Evolutionary conservation across 2,797 vertebrate genomes (phyloP).

Genomic region (Emydoidea blandingii): DNA sequence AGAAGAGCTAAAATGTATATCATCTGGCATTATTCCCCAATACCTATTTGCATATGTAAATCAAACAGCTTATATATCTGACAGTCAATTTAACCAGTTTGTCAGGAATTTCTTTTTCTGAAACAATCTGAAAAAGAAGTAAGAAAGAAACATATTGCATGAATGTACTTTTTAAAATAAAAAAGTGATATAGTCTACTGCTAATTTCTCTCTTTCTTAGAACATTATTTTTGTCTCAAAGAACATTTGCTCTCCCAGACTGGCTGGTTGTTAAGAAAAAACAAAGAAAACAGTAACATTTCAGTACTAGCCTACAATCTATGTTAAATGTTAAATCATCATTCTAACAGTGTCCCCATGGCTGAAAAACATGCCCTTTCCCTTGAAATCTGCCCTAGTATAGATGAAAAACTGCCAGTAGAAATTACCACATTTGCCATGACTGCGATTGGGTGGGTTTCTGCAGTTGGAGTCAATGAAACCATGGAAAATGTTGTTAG

Average conservation of each 20-base stretch:
- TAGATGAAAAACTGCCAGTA: slow-evolving; percentile 57
- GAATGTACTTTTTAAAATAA: slow-evolving; percentile 48
- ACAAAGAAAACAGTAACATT: slow-evolving; percentile 58
- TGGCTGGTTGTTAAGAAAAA: slow-evolving; percentile 51
- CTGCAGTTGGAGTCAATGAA: slow-evolving; percentile 62
- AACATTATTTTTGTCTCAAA: slow-evolving; percentile 59
- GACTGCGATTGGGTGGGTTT: slow-evolving; percentile 64
- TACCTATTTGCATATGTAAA: slow-evolving; percentile 64
- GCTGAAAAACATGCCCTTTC: slow-evolving; percentile 56
- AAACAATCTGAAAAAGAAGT: slow-evolving; percentile 39
- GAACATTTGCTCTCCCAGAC: slow-evolving; percentile 49
- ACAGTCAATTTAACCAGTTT: slow-evolving; percentile 73
- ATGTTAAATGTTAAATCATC: slow-evolving; percentile 65
- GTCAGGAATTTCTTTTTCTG: slow-evolving; percentile 64
- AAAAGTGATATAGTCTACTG: slow-evolving; percentile 3
- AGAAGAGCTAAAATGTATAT: slow-evolving; percentile 50
- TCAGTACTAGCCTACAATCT: slow-evolving; percentile 29
- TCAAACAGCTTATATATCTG: slow-evolving; percentile 64
- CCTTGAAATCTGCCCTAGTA: slow-evolving; percentile 54
- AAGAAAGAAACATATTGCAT: not conserved
- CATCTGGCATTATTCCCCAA: slow-evolving; percentile 71
- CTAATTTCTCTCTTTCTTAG: slow-evolving; percentile 51
- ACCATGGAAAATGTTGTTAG: slow-evolving; percentile 78
- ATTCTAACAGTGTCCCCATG: slow-evolving; percentile 44
- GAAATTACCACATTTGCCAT: slow-evolving; percentile 61